Percentiles rank a stretch among this genome's conserved stretches.
Evolutionary conservation across 2,113 vertebrate genomes (phyloP).

Genomic region (Anhinga anhinga): DNA sequence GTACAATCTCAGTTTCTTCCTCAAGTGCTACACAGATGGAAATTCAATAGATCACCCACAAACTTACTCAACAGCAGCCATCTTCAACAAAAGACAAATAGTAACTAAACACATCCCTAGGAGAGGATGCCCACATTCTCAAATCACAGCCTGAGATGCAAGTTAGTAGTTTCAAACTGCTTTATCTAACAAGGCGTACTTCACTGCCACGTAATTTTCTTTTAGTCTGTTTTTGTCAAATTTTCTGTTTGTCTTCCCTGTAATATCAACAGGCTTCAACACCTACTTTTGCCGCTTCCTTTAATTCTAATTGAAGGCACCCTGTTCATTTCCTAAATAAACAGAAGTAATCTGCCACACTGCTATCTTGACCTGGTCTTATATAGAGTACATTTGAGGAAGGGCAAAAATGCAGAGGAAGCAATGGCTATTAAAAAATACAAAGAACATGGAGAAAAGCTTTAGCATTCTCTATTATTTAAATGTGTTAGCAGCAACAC

Average conservation of each 20-base stretch:
- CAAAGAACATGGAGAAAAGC: background rate
- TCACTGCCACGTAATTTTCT: background rate
- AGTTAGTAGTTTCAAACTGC: background rate
- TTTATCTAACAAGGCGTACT: background rate
- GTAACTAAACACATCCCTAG: background rate
- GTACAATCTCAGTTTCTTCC: background rate
- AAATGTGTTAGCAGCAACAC: slow-evolving; percentile 9
- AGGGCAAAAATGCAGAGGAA: background rate
- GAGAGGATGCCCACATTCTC: background rate
- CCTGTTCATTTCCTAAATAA: background rate
- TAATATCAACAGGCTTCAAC: background rate
- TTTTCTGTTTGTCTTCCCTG: background rate
- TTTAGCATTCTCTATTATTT: background rate
- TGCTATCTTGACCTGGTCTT: background rate
- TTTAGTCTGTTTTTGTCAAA: background rate
- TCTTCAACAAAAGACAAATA: background rate
- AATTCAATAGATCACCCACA: background rate
- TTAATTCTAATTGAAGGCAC: background rate
- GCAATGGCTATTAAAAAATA: background rate
- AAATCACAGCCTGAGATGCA: background rate
- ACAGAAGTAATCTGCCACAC: background rate
- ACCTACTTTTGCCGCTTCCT: background rate
- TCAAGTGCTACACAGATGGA: background rate
- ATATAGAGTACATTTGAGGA: background rate
- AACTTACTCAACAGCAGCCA: background rate